These are phyloP conservation scores for Dendrolimus pini DNA, from an alignment of 2,888 invertebrate species.

Conservation along the genomic window DNA sequence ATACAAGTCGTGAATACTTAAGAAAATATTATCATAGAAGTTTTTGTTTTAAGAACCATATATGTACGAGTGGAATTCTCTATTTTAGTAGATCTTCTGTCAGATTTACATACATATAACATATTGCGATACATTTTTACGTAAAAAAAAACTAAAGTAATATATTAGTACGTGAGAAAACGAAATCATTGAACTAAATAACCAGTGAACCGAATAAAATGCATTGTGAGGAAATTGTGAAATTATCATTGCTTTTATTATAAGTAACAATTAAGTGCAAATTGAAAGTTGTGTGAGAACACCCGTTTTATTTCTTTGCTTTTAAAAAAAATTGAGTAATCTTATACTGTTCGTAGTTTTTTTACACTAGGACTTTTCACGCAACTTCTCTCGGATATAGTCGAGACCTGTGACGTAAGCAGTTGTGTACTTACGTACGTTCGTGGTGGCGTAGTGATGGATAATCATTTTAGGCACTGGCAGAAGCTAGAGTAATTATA, in stretches of 20 bases:
- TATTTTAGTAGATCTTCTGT: too few relatives aligned
- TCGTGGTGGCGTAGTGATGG: too few relatives aligned
- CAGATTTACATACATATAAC: conserved; percentile 7
- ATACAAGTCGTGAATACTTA: too few relatives aligned
- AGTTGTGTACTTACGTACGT: too few relatives aligned
- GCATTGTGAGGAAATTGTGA: conserved; percentile 4
- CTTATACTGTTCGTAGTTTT: conserved; percentile 3
- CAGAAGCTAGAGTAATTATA: too few relatives aligned
- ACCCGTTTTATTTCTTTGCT: not conserved
- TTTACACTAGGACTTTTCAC: too few relatives aligned
- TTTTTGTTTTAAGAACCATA: too few relatives aligned
- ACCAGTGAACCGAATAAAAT: conserved; percentile 10
- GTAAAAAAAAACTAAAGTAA: conserved; percentile 2
- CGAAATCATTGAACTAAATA: conserved; percentile 10
- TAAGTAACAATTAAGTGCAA: not conserved
- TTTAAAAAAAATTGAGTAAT: not conserved
- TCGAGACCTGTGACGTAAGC: too few relatives aligned
- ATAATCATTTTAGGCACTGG: too few relatives aligned
- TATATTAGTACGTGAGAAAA: conserved; percentile 3
- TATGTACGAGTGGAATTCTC: too few relatives aligned
- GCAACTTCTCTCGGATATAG: too few relatives aligned
- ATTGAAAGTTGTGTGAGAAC: not conserved
- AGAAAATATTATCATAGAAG: too few relatives aligned
- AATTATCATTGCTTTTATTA: conserved; percentile 3
- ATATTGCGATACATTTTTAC: conserved; percentile 7